Percentiles rank a stretch among this genome's conserved stretches.
Conservation (phyloP, 1,140 invertebrate species). For the Palaemon carinicauda region DNA sequence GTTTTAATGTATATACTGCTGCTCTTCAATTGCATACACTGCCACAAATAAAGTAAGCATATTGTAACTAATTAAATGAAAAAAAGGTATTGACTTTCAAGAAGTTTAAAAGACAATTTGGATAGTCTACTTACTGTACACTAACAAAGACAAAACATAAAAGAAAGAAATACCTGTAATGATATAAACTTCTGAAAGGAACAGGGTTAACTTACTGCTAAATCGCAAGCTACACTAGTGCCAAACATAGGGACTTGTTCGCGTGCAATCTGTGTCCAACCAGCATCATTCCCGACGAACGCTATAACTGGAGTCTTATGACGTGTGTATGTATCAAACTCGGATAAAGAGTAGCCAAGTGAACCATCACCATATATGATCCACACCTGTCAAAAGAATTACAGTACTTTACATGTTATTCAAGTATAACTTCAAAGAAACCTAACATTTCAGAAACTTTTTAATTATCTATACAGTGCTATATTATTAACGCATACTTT, state of each 20-base stretch:
- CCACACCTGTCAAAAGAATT: constrained; percentile 66
- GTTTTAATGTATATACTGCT: background rate
- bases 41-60: no score
- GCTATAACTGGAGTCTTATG: constrained; percentile 73
- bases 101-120: no score
- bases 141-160: no score
- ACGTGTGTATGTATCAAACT: constrained; percentile 74
- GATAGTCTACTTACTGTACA: no score
- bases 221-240: constrained; percentile 70
- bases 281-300: constrained; percentile 75
- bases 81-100: no score
- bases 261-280: constrained; percentile 75
- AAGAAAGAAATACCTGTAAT: background rate
- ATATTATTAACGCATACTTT: no score
- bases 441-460: no score
- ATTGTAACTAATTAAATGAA: no score
- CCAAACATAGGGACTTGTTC: constrained; percentile 74
- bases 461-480: no score
- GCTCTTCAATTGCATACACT: no score
- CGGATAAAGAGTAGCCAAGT: constrained; percentile 72
- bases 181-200: background rate
- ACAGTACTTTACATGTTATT: no score
- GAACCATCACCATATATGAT: constrained; percentile 76
- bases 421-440: no score
- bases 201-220: constrained; percentile 67